A percentile compares a stretch with the other conserved stretches of the same genome.
These are phyloP conservation scores for Corythaixoides concolor DNA, from an alignment of 2,113 vertebrate species.

Conservation along the genomic window DNA sequence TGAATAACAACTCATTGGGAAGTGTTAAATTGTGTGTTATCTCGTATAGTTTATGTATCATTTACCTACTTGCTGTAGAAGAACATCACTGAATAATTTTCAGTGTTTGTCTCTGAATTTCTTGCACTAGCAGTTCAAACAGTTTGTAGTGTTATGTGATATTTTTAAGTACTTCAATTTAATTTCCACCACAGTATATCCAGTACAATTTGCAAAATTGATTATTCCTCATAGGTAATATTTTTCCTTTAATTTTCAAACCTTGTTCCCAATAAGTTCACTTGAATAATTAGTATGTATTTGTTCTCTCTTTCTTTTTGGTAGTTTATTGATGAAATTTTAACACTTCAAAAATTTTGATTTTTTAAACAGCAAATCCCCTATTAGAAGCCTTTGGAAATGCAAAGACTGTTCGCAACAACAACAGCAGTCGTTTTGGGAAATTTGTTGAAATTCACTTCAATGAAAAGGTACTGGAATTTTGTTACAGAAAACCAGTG, in stretches of 20 bases:
- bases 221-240: not conserved
- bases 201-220: not conserved
- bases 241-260: not conserved
- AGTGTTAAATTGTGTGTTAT: not conserved
- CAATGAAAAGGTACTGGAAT: conserved; percentile 87
- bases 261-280: not conserved
- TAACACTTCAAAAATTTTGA: not conserved
- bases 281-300: not conserved
- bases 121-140: not conserved
- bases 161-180: not conserved
- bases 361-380: conserved; percentile 86
- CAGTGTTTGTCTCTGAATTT: not conserved
- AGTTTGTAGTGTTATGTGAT: not conserved
- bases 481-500: not conserved
- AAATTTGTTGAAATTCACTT: conserved; percentile 99
- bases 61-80: not conserved
- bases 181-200: not conserved
- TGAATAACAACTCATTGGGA: not conserved
- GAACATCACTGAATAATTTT: not conserved
- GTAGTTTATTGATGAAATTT: not conserved
- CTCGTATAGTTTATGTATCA: not conserved
- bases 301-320: not conserved
- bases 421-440: conserved; percentile 98
- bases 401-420: conserved; percentile 97
- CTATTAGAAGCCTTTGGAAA: conserved; percentile 96